Base-by-base conservation (phyloP, 1,140 invertebrate genomes). In the Drosophila pachea region DNA sequence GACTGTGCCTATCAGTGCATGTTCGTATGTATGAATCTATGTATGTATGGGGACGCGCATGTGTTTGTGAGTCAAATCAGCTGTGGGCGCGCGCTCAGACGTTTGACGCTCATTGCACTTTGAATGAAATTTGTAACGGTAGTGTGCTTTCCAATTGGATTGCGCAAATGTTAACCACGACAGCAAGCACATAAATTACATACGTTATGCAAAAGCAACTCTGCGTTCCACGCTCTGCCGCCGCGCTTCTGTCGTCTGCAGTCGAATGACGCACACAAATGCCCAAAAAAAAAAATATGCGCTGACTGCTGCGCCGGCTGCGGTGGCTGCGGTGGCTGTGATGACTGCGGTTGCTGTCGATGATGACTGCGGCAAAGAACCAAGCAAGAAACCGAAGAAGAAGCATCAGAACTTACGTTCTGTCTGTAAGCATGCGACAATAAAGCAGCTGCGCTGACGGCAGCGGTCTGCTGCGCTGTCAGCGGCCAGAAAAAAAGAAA, bases 51-150 rank as follows among this genome's bases (percentile, higher is more conserved):
- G 9, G n/a, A n/a, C 9, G 38, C 5, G 38, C 38, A 11, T n/a
- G 40, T 42, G 22, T 11, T 14, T 58, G 45, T 49, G 16, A 50
- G 16, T 64, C 38, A 50, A 83, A 84, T 86, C 81, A 84, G 81
- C 79, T 84, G 81, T 76, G 58, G 11, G 32, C 62, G 56, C 63
- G 36, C 36, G 31, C 29, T 62, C 62, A 58, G 12, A 0, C 22
- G 22, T 35, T 35, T 45, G 49, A 9, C 33, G 67, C 54, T 66
- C 35, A 35, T 40, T 82, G 78, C 78, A 82, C 71, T 75, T 78
- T 82, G 79, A 82, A 82, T 84, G 76, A 64, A 74, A 74, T 78
- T 63, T 68, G 76, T 84, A 79, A 79, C 76, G 76, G 81, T 81
- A 83, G 75, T 59, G 65, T 73, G 73, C 79, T 83, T 84, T 84